Base-by-base conservation (phyloP, 2,888 invertebrate genomes). In the Nemoura dubitans region DNA sequence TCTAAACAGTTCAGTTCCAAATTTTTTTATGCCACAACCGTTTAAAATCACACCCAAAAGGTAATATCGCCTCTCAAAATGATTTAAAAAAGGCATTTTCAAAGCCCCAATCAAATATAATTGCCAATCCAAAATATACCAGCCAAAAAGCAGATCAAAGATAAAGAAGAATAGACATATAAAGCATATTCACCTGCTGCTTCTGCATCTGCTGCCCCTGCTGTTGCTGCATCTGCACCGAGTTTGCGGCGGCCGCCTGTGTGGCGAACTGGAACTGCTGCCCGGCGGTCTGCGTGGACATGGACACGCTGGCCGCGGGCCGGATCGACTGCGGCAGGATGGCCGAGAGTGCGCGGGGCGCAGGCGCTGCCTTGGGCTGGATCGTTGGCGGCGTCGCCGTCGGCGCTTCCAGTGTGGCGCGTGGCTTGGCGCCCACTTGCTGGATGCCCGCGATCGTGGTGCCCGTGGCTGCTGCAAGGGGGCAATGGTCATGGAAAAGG, bases 301-400 rank as follows among this genome's bases (percentile, higher is more conserved):
- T 97, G 6, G 97, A 97, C 16, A 97, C 97, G 0, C 96, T 96
- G 89, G 96, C 95, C 3, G 93, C 96, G 0, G 97, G 96, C 85
- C 97, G 93, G 88, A 96, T 94, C 89, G 93, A 94, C 25, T 93
- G 92, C 91, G 96, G 95, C 88, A 95, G 90, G 86, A 96, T 95
- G 90, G 93, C 94, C 86, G 92, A 92, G 77, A 93, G 90, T 5
- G 93, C 92, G 0, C 93, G 91, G 28, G 92, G 91, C 0, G 91
- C 89, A 28, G 91, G 89, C 10, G 86, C 87, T 86, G 92, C 91
- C 90, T 93, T 93, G 0, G 93, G 93, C 85, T 92, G 89, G 88
- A 94, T 92, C n/a, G 89, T 86, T 10, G 86, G 87, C 89, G 86
- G 92, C 91, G 0, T 93, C 10, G 78, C 25, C n/a, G 83, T 26